Base-by-base conservation (phyloP, 2,888 invertebrate species). In the Drosophila subquinaria region DNA sequence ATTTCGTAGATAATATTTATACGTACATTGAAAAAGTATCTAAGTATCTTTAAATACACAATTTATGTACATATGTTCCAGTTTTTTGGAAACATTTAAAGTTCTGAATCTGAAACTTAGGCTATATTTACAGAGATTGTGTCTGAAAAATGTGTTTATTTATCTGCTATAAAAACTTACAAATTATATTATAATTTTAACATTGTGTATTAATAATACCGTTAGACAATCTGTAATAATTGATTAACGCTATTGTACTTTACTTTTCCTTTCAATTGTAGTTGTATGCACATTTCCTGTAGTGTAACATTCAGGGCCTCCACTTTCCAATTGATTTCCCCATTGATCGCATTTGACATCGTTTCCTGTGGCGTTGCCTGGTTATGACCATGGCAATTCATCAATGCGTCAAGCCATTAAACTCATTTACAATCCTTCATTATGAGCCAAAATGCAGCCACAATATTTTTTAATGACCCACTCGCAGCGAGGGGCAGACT, bases 361-460 rank as follows among this genome's bases (percentile, higher is more conserved):
- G 43, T 69, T 70, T 75, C 52, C 55, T 38, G 27, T 38, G 61
- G 62, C 36, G 40, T 48, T 76, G 45, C 4, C 20, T 17, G 15
- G 62, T 52, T 62, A 53, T 43, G 61, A 52, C 50, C 33, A 52
- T n/a, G 75, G 73, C 76, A 76, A 83, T 88, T 53, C 78, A 88
- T 83, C 85, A 88, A 82, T 85, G 69, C 71, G 51, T 66, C 65
- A 56, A 69, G 77, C 63, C 69, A 79, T 75, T 75, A 60, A 84
- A 84, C 82, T 72, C 86, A 83, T 81, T 84, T 86, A 79, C 88
- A 85, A 84, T 84, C 84, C 88, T 84, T 86, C 72, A 84, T 83
- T 83, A 86, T 71, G 64, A 57, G 56, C 53, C 73, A 66, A 47
- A 57, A 57, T 30, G 42, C 64, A 63, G 45, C 38, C 71, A 78